Evolutionary conservation across 1,140 invertebrate species (phyloP), one percentile per base, ranked within the genome.

Genomic region (Drosophila gunungcola): DNA sequence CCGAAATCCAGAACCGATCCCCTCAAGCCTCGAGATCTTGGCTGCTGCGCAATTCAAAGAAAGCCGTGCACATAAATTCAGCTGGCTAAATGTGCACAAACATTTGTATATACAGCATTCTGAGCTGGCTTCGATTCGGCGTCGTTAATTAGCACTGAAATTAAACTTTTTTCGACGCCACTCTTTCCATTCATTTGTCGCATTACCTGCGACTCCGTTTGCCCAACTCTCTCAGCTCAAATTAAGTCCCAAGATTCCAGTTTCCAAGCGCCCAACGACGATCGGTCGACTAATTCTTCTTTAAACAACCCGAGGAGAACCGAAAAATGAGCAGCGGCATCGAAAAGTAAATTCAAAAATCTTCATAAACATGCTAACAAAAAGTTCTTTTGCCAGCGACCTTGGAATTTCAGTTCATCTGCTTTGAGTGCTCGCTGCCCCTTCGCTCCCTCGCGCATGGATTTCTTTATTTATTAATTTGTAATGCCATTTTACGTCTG

Each of bases 61-160:
- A 86, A 78, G 78, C 75, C 78, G 70, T 63, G 55, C 64, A 85
- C 78, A 84, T 80, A 73, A 85, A 85, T 77, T 75, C 68, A 68
- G 53, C 41, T 48, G 74, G 64, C 38, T 27, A 46, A 64, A 64
- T 55, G 41, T 51, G 60, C 29, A 41, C 53, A 74, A 12, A 13
- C 49, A 41, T 51, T 38, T 54, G 11, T 29, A 13, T 42, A 56
- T 63, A 57, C 53, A 42, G 53, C 25, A 73, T 29, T 46, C 55
- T 29, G 42, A 39, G 39, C 45, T 45, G 46, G 29, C 57, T 64
- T 68, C 73, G 56, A 61, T 68, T 57, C 69, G 43, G 46, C 63
- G 62, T 64, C 83, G 78, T 86, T 86, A 86, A 86, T 86, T 86
- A 86, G 84, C 83, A 88, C 72, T 49, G 65, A 86, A 88, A 82